phyloP scores from a whole-genome alignment of 2,888 invertebrate genomes.

The Orthosia gracilis region DNA sequence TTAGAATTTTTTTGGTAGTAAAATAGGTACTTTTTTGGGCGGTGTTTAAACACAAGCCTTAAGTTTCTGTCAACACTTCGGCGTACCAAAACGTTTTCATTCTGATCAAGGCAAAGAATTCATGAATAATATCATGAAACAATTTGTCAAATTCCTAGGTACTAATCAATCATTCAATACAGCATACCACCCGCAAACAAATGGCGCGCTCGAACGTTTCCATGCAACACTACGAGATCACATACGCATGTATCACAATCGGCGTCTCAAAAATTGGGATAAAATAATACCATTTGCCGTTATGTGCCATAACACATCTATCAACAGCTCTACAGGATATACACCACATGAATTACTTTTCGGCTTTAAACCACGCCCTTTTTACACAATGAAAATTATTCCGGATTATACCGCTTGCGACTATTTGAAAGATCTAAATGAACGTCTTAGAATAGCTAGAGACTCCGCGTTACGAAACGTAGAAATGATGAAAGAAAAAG shows the following conservation, averaged over 20 bases:
- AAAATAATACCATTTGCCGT: neutral
- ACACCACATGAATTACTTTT: neutral
- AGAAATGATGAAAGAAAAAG: too few relatives aligned
- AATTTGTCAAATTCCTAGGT: neutral
- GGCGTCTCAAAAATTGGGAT: neutral
- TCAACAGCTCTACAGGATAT: neutral
- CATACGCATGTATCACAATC: neutral
- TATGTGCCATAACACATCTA: neutral
- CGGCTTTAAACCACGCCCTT: too few relatives aligned
- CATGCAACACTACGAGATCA: neutral
- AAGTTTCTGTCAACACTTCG: constrained; percentile 70
- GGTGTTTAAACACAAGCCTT: too few relatives aligned
- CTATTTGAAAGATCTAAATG: too few relatives aligned
- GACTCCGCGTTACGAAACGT: too few relatives aligned
- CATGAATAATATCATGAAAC: neutral
- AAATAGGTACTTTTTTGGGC: too few relatives aligned
- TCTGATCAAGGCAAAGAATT: neutral
- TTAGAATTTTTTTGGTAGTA: too few relatives aligned
- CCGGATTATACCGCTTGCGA: too few relatives aligned
- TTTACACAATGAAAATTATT: too few relatives aligned
- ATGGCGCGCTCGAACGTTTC: neutral
- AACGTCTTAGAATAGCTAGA: too few relatives aligned
- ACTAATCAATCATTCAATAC: neutral
- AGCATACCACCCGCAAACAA: neutral
- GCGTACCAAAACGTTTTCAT: neutral